Conservation (phyloP, 2,113 vertebrate species). For the Mormoops blainvillei region DNA sequence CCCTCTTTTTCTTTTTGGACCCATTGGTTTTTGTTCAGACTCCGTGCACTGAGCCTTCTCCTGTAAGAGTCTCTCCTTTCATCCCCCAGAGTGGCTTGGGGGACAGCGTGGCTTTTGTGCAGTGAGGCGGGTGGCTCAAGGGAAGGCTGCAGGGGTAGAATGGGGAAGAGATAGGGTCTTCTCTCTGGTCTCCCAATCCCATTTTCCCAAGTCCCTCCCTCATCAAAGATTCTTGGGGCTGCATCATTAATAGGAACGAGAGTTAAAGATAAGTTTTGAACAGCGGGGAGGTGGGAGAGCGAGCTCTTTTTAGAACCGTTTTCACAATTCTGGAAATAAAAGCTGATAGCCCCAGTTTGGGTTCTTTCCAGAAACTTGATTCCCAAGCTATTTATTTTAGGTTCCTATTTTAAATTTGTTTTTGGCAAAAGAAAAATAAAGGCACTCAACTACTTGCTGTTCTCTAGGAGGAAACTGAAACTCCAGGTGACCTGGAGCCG, state of each 20-base stretch:
- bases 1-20: not conserved
- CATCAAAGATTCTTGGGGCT: not conserved
- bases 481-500: not conserved
- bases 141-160: not conserved
- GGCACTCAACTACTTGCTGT: not conserved
- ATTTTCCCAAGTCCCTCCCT: not conserved
- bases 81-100: not conserved
- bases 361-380: constrained; percentile 60
- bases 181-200: not conserved
- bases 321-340: constrained; percentile 50
- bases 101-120: not conserved
- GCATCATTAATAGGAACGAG: not conserved
- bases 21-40: not conserved
- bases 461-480: constrained; percentile 19
- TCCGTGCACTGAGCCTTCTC: not conserved
- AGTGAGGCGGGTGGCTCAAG: not conserved
- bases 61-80: not conserved
- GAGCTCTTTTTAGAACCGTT: not conserved
- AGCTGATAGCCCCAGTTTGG: constrained; percentile 42
- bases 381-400: constrained; percentile 67
- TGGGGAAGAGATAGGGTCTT: not conserved
- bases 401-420: constrained; percentile 60
- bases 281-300: not conserved
- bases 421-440: constrained; percentile 49
- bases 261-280: not conserved